Base-by-base conservation (phyloP, 2,113 vertebrate species). In the Ammodytes dubius region DNA sequence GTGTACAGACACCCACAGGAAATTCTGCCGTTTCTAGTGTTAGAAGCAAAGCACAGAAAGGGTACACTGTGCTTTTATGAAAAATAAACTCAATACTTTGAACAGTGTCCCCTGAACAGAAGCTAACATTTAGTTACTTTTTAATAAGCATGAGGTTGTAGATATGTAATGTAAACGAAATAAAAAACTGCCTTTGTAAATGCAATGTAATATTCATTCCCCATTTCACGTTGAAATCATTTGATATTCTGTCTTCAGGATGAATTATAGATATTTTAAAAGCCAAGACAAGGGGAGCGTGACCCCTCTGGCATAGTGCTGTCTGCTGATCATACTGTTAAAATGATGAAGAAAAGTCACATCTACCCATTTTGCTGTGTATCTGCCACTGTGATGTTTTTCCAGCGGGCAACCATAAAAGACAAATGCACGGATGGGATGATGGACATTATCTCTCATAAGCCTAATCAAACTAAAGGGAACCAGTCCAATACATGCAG, bases 211-310 rank as follows among this genome's bases (percentile, higher is more conserved):
- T 89, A 91, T 91, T 91, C 17, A 90, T 92, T 81, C 15, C 10
- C 63, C 50, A 68, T 70, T 81, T 88, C 49, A 78, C 42, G 67
- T 54, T 57, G 65, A 84, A 77, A 69, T n/a, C 65, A 81, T 85
- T 65, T 76, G 75, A 70, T 85, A 87, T 91, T 90, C 53, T 70
- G 63, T 77, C 72, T 47, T 81, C 19, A 64, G 13, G 9, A 86
- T 92, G 74, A 89, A 92, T 92, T 89, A 89, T 94, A 70, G 69
- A 92, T 92, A 60, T 84, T 78, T 90, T 89, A 89, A 94, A 90
- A 91, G 88, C 76, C 17, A 53, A 70, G 76, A 84, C 83, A 87
- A 76, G 80, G 27, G 19, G 13, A 15, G 45, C 27, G 27, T 70
- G 72, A 82, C 52, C 72, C 70, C 73, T 27, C 10, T 49, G 37